phyloP scores from a whole-genome alignment of 92 coral and sea anemone species.

The Porites divaricata region DNA sequence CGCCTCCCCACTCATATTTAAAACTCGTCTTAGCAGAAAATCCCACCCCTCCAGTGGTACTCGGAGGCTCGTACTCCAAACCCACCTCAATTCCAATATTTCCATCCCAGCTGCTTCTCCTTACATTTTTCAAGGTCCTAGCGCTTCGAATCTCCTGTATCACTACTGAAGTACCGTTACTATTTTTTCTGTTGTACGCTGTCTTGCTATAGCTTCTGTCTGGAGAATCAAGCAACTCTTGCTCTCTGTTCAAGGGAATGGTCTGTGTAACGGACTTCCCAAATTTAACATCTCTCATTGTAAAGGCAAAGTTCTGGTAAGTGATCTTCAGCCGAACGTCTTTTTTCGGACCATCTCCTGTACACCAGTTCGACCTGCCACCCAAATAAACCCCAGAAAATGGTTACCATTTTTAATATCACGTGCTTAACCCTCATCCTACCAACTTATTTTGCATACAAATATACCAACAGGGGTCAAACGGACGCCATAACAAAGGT shows the following conservation, averaged over 20 bases:
- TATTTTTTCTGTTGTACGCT: not conserved
- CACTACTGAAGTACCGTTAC: not conserved
- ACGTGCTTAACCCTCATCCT: too few species aligned
- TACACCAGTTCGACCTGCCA: conserved; percentile 15
- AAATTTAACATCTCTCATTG: conserved; percentile 37
- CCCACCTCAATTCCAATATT: conserved; percentile 35
- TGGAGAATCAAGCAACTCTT: not conserved
- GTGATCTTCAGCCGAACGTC: conserved; percentile 49
- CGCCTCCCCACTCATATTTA: conserved; percentile 34
- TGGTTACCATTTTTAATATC: too few species aligned
- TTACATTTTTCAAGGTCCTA: conserved; percentile 26
- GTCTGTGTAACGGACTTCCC: conserved; percentile 24
- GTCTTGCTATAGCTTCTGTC: conserved; percentile 27
- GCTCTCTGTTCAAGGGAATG: conserved; percentile 12
- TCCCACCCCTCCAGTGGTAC: conserved; percentile 32
- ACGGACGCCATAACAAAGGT: too few species aligned
- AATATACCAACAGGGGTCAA: too few species aligned
- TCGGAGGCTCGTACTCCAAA: conserved; percentile 22
- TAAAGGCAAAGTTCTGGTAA: conserved; percentile 11
- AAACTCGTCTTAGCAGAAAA: conserved; percentile 25
- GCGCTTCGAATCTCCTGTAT: conserved; percentile 14
- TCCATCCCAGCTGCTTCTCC: conserved; percentile 36
- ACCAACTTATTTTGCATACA: too few species aligned
- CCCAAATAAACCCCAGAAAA: not conserved
- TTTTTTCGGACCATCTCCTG: conserved; percentile 42